Conservation (phyloP, 2,797 vertebrate genomes). For the Myotis myotis region DNA sequence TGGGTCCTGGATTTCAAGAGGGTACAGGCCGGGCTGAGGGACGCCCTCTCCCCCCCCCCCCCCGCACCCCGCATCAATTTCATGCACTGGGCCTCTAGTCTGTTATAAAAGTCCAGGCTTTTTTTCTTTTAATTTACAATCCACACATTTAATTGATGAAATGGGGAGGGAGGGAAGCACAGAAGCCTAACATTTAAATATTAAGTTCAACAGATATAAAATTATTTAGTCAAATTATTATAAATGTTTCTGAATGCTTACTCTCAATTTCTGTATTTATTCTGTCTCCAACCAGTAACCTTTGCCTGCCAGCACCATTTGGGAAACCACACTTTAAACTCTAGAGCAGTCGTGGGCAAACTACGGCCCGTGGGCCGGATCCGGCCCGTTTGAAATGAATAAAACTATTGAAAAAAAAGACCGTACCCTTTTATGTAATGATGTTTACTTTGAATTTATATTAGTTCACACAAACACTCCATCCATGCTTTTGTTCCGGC, state of each 20-base stretch:
- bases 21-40: too few relatives aligned
- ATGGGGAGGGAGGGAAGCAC: neutral
- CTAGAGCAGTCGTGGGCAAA: too few relatives aligned
- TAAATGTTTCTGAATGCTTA: neutral
- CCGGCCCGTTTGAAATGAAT: too few relatives aligned
- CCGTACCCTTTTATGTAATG: too few relatives aligned
- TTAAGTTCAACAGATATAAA: constrained; percentile 10
- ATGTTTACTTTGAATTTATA: too few relatives aligned
- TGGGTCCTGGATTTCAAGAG: too few relatives aligned
- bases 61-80: too few relatives aligned
- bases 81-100: too few relatives aligned
- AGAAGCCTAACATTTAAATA: constrained; percentile 27
- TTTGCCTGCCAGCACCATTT: neutral
- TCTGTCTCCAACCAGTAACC: neutral
- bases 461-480: too few relatives aligned
- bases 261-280: neutral
- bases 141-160: neutral
- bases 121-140: neutral
- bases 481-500: too few relatives aligned
- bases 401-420: too few relatives aligned
- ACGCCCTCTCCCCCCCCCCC: accelerated
- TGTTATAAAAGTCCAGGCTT: neutral
- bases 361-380: too few relatives aligned
- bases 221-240: neutral
- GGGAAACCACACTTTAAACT: neutral